Evolutionary conservation across 2,113 vertebrate genomes (phyloP).

Genomic region (Trachemys scripta): DNA sequence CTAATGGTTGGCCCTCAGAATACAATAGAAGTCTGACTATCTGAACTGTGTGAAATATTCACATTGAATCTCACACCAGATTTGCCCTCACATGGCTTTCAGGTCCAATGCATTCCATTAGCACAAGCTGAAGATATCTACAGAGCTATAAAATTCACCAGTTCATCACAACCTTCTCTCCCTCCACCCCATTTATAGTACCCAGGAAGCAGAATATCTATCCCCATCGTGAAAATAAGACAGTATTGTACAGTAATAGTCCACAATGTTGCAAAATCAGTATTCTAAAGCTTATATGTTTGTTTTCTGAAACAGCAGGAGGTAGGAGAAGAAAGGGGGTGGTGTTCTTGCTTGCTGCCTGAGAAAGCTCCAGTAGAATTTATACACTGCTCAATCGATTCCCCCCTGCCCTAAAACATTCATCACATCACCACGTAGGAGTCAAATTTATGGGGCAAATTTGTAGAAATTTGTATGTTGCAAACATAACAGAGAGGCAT

Average conservation of each 20-base stretch:
- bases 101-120: background rate
- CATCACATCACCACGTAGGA: constrained; percentile 32
- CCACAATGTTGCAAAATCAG: background rate
- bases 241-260: background rate
- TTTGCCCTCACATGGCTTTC: background rate
- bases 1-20: background rate
- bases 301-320: background rate
- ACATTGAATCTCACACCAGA: background rate
- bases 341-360: constrained; percentile 24
- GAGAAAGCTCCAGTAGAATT: constrained; percentile 44
- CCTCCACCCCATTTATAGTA: background rate
- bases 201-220: background rate
- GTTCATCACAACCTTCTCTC: background rate
- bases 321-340: background rate
- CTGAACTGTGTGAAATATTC: background rate
- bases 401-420: constrained; percentile 5
- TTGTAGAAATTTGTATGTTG: background rate
- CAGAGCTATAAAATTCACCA: background rate
- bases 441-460: background rate
- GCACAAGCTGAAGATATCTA: background rate
- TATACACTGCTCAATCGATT: constrained; percentile 2
- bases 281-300: background rate
- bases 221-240: background rate
- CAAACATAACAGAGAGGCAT: background rate
- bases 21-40: background rate